Evolutionary conservation across 2,888 invertebrate genomes (phyloP).

Genomic region (Esperia sulphurella): DNA sequence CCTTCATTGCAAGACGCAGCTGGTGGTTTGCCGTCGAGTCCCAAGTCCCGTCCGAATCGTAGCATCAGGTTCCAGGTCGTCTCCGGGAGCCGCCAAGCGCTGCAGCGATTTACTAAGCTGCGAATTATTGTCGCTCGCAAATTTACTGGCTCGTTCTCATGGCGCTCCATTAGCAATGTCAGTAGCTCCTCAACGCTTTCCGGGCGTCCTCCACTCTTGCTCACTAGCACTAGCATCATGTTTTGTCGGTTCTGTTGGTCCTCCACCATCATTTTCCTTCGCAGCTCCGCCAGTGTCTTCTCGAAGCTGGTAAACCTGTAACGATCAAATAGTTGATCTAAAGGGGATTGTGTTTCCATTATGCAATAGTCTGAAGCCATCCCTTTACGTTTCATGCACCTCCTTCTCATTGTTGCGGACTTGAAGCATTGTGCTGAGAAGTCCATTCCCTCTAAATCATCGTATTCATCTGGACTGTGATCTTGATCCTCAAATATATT

Average conservation of each 20-base stretch:
- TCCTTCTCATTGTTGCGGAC: too few relatives aligned
- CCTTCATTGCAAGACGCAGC: slow-evolving; percentile 46
- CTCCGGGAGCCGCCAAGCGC: slow-evolving; percentile 46
- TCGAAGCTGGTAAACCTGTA: slow-evolving; percentile 48
- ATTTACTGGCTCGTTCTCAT: slow-evolving; percentile 47
- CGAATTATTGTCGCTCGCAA: slow-evolving; percentile 51
- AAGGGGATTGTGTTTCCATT: slow-evolving; percentile 18
- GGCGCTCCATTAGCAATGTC: slow-evolving; percentile 30
- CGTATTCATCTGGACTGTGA: background rate
- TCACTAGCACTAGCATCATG: slow-evolving; percentile 56
- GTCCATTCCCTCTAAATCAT: background rate
- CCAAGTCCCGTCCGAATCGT: slow-evolving; percentile 44
- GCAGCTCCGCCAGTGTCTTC: slow-evolving; percentile 42
- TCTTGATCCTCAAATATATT: slow-evolving; percentile 24
- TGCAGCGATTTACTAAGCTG: slow-evolving; percentile 50
- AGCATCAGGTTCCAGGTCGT: slow-evolving; percentile 41
- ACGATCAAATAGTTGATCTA: slow-evolving; percentile 49
- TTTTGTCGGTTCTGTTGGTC: slow-evolving; percentile 42
- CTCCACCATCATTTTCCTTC: slow-evolving; percentile 37
- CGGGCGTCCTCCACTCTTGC: slow-evolving; percentile 48
- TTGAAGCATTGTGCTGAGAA: background rate
- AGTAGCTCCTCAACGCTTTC: slow-evolving; percentile 38
- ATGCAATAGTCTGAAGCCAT: background rate
- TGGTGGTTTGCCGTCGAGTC: slow-evolving; percentile 41
- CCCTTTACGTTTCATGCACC: background rate